Conservation (phyloP, 2,797 vertebrate genomes). For the Rhinella marina region DNA sequence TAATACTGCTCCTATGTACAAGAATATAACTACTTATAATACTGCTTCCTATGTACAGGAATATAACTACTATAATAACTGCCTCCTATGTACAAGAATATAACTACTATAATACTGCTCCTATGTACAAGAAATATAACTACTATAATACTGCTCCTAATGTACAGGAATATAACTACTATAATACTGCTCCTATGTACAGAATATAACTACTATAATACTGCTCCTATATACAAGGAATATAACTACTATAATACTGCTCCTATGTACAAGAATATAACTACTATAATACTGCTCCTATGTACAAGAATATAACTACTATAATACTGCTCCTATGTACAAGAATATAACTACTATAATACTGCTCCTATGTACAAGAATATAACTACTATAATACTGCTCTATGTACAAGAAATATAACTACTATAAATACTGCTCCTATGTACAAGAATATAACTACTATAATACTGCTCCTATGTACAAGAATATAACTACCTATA, state of each 20-base stretch:
- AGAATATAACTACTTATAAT: conserved; percentile 12
- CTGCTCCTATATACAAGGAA: neutral
- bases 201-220: conserved; percentile 10
- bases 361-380: conserved; percentile 1
- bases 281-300: conserved; percentile 15
- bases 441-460: conserved; percentile 4
- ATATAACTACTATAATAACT: conserved; percentile 8
- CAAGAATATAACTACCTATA: conserved; percentile 8
- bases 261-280: conserved; percentile 5
- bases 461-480: conserved; percentile 4
- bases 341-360: conserved; percentile 9
- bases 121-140: too few relatives aligned
- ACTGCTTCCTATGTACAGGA: neutral
- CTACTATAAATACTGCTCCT: conserved; percentile 1
- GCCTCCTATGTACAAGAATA: neutral
- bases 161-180: too few relatives aligned
- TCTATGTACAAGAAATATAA: neutral
- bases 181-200: neutral
- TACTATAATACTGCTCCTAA: too few relatives aligned
- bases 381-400: conserved; percentile 14
- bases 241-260: conserved; percentile 9
- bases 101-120: neutral
- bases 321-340: conserved; percentile 10
- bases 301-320: conserved; percentile 7
- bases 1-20: neutral